A percentile compares a stretch with the other conserved stretches of the same genome.
phyloP scores from a whole-genome alignment of 2,113 vertebrate species.

The Gavialis gangeticus region DNA sequence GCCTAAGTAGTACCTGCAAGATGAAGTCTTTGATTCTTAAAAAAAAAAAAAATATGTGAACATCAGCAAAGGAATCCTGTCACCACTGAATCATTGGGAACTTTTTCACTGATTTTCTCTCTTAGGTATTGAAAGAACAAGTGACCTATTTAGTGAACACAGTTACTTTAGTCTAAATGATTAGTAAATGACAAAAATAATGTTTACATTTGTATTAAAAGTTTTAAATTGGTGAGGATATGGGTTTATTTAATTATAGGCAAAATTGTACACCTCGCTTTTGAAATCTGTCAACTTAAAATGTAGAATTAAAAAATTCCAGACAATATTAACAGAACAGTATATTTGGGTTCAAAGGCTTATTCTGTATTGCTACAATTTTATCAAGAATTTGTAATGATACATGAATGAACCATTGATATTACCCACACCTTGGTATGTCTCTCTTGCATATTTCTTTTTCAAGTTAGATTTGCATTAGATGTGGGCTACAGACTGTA shows the following conservation, averaged over 20 bases:
- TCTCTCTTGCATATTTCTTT: neutral
- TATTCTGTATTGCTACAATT: neutral
- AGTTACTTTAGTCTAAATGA: neutral
- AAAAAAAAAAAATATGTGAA: neutral
- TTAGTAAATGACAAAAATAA: neutral
- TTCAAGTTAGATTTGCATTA: neutral
- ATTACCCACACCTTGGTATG: accelerated
- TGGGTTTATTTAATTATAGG: neutral
- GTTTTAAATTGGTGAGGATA: neutral
- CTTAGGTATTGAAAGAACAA: neutral
- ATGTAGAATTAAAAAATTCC: neutral
- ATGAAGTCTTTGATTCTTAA: neutral
- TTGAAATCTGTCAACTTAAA: neutral
- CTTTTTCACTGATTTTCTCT: neutral
- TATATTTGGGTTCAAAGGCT: neutral
- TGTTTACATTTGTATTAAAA: neutral
- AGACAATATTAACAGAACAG: neutral
- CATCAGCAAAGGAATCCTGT: neutral
- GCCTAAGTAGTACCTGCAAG: neutral
- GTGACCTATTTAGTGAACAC: neutral
- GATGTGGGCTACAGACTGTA: neutral
- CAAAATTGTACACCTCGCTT: neutral
- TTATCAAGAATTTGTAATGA: neutral
- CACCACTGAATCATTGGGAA: neutral
- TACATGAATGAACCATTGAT: accelerated